Evolutionary conservation across 2,888 invertebrate genomes (phyloP), one percentile per base, ranked within the genome.

Genomic region (Pheosia gnoma): DNA sequence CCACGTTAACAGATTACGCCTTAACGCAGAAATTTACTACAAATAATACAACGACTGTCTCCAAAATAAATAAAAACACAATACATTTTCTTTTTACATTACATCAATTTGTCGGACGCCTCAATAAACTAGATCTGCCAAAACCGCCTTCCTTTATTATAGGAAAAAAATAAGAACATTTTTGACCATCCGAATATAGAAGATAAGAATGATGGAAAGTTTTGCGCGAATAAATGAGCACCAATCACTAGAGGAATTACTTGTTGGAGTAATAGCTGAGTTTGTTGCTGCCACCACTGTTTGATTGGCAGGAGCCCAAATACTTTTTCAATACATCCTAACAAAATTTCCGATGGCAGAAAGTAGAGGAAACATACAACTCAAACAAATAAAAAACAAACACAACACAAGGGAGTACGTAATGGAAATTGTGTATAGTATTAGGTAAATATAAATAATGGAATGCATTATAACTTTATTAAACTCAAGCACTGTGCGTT

Each of bases 241-340:
- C 57, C 53, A 10, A 53, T 60, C 53, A 62, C 49, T 69, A 61
- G 36, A 56, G 62, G 52, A 65, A 62, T 59, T 56, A 58, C 58
- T 61, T 65, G 54, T 59, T 62, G 47, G 60, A 53, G 53, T 37
- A 53, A 51, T 38, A 53, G 9, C 53, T 38, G n/a, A 53, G 53
- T 53, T 53, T 53, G 53, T 53, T 53, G n/a, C 37, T 60, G 54
- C 66, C 61, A 54, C 57, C 61, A 49, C 58, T 58, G 59, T 76
- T 74, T 74, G 65, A 74, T 68, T 76, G 66, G 77, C 63, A n/a
- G 49, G 41, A 53, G 60, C 49, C 71, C 77, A 76, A 76, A 74
- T 67, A 74, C 77, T 68, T 76, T 60, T 73, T 60, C 71, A 64
- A 66, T 76, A 66, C 59, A 65, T 62, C 60, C 70, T 41, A 5